Conservation (phyloP, 2,888 invertebrate species). For the Heliothis peltigera region DNA sequence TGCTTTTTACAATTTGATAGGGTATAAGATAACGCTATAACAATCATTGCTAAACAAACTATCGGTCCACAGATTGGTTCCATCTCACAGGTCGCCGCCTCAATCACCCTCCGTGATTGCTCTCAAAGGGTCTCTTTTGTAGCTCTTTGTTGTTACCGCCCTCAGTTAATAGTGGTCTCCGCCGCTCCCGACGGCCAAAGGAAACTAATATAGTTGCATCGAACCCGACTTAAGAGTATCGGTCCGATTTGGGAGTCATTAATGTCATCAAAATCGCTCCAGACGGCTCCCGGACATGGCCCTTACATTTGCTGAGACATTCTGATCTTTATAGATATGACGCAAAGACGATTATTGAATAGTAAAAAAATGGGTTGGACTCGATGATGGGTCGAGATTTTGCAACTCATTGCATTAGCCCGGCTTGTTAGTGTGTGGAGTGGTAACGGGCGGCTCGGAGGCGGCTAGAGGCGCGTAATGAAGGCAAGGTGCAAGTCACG, state of each 20-base stretch:
- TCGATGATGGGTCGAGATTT: constrained; percentile 72
- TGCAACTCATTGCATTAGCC: constrained; percentile 89
- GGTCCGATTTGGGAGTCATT: constrained; percentile 83
- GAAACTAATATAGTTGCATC: constrained; percentile 78
- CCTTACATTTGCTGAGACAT: constrained; percentile 55
- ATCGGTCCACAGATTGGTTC: constrained; percentile 64
- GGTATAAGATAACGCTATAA: constrained; percentile 34
- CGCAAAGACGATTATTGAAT: constrained; percentile 66
- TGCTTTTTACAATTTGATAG: constrained; percentile 4
- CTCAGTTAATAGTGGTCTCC: constrained; percentile 75
- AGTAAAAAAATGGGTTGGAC: constrained; percentile 58
- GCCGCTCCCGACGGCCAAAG: constrained; percentile 63
- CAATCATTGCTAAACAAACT: constrained; percentile 69
- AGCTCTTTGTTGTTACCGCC: constrained; percentile 83
- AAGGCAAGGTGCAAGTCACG: constrained; percentile 87
- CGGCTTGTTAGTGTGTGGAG: constrained; percentile 85
- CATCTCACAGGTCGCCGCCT: constrained; percentile 71
- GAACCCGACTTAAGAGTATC: constrained; percentile 78
- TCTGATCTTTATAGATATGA: constrained; percentile 62
- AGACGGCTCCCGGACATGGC: constrained; percentile 81
- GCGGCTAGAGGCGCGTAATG: constrained; percentile 80
- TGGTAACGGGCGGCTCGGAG: constrained; percentile 60
- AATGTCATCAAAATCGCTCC: constrained; percentile 84
- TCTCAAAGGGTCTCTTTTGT: constrained; percentile 71
- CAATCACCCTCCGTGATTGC: constrained; percentile 81